These are phyloP conservation scores for Geopemphigus sp. DNA, from an alignment of 1,140 invertebrate species.

Conservation along the genomic window DNA sequence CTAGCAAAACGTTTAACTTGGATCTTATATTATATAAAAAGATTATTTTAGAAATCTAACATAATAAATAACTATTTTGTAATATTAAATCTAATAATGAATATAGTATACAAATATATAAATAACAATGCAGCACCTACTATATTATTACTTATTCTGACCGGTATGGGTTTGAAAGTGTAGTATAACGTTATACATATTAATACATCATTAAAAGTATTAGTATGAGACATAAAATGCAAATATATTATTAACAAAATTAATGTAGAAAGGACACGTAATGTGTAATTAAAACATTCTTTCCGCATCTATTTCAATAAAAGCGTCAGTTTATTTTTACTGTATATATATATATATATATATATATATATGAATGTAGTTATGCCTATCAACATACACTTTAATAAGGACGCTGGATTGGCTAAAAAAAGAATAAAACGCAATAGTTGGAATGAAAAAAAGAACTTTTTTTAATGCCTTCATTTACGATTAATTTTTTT, in stretches of 20 bases:
- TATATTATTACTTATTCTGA: too few relatives aligned
- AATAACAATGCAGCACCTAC: too few relatives aligned
- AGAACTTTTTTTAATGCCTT: conserved; percentile 19
- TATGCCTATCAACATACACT: background rate
- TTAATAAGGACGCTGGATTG: background rate
- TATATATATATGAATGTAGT: background rate
- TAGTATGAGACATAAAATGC: background rate
- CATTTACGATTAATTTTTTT: conserved; percentile 25
- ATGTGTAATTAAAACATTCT: background rate
- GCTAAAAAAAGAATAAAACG: background rate
- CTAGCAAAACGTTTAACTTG: conserved; percentile 5
- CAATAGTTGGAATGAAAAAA: background rate
- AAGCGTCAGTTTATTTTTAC: background rate
- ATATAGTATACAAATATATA: too few relatives aligned
- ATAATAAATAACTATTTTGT: background rate
- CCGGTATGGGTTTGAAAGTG: too few relatives aligned
- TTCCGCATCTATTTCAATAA: background rate
- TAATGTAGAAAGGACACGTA: background rate
- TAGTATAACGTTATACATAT: too few relatives aligned
- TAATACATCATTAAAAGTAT: too few relatives aligned
- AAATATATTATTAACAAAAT: background rate
- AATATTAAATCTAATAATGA: background rate
- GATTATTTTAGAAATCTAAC: conserved; percentile 5
- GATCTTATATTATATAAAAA: background rate
- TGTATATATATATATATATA: too few relatives aligned